Evolutionary conservation across 2,888 invertebrate genomes (phyloP).

Genomic region (Cremastobaeus sp.): DNA sequence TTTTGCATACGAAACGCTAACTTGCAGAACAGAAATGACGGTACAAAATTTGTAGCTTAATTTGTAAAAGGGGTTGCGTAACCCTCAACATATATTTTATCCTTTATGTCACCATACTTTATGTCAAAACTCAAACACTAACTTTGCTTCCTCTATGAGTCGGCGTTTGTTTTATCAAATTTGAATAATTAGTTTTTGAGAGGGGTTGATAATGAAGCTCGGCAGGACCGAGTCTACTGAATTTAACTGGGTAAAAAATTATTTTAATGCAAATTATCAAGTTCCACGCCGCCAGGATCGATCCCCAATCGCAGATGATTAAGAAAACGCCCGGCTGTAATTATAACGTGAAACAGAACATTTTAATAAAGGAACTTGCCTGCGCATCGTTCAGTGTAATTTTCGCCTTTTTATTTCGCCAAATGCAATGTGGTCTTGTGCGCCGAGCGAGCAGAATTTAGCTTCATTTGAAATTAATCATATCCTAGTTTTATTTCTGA

Average conservation of each 20-base stretch:
- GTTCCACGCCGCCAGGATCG: neutral
- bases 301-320: slow-evolving; percentile 9
- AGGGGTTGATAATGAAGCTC: slow-evolving; percentile 51
- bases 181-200: slow-evolving; percentile 53
- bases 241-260: slow-evolving; percentile 21
- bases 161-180: slow-evolving; percentile 50
- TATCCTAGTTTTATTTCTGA: slow-evolving; percentile 27
- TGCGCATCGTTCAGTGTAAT: slow-evolving; percentile 2
- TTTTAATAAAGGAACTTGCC: neutral
- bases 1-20: slow-evolving; percentile 38
- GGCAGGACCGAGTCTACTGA: slow-evolving; percentile 2
- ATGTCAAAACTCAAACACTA: slow-evolving; percentile 45
- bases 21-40: slow-evolving; percentile 39
- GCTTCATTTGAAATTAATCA: slow-evolving; percentile 10
- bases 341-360: slow-evolving; percentile 2
- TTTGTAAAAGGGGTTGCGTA: slow-evolving; percentile 50
- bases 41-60: slow-evolving; percentile 49
- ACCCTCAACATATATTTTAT: slow-evolving; percentile 52
- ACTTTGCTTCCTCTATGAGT: slow-evolving; percentile 34
- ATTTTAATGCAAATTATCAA: slow-evolving; percentile 11
- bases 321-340: slow-evolving; percentile 8
- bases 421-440: slow-evolving; percentile 20
- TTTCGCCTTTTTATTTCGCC: neutral
- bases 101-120: slow-evolving; percentile 56
- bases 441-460: slow-evolving; percentile 10